Base-by-base conservation (phyloP, 2,888 invertebrate genomes). In the Glyphotaelius pellucidus region DNA sequence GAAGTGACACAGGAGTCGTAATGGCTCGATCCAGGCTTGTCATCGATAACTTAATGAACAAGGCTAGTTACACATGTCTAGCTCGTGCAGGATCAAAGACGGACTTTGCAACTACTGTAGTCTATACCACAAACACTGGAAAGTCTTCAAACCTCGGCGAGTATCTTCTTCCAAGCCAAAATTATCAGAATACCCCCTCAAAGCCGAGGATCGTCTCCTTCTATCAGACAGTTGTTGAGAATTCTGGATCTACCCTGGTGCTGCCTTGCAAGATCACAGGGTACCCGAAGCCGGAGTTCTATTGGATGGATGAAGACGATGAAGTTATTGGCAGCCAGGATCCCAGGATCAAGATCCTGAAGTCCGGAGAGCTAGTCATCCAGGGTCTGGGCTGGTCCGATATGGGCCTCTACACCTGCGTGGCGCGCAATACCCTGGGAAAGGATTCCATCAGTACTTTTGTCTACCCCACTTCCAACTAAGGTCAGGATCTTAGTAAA, bases 391-490 rank as follows among this genome's bases (percentile, higher is more conserved):
- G 95, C 83, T 99, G 98, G 98, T 95, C 96, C 15, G 98, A 98
- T 94, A 98, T 98, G 98, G 99, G 98, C 9, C 96, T 96, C 32
- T 98, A 97, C 95, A 97, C 96, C 1, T 99, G 99, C 94, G 95
- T 97, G n/a, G 98, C 97, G 0, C 96, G 97, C 93, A 98, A 98
- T 94, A 94, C 95, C 30, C 95, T 96, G 31, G 97, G 97, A 5
- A 96, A 96, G 93, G 97, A 97, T 93, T 94, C 96, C 0, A 96
- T 95, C 7, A 95, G 96, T 30, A 97, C 98, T 12, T 98, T 98
- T 95, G 94, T 98, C 30, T 98, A 98, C 94, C 98, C 98, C 30
- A 94, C 96, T 94, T 95, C 95, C 94, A 83, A 83, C 38, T 83
- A 19, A 83, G 83, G 32, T 19, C 9, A 9, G 9, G n/a, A 67